Evolutionary conservation across 1,140 invertebrate genomes (phyloP).

Genomic region (Oryctes rhinoceros): DNA sequence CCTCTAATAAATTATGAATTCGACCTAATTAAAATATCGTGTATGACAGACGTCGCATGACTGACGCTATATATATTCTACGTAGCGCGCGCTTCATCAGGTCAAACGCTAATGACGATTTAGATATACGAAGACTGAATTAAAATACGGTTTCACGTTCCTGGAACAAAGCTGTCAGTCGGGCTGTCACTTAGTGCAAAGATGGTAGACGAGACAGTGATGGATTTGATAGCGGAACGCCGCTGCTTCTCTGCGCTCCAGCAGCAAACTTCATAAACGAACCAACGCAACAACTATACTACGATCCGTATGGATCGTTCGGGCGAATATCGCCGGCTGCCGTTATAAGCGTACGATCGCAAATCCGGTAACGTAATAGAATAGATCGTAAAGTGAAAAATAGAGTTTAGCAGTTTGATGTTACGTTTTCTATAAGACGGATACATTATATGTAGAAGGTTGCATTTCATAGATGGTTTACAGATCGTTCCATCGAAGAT

Average conservation of each 20-base stretch:
- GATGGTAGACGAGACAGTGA: conserved; percentile 57
- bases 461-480: no score
- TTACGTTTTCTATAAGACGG: no score
- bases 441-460: no score
- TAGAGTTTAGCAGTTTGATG: not conserved
- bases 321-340: not conserved
- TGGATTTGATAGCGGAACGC: conserved; percentile 43
- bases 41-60: conserved; percentile 13
- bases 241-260: conserved; percentile 47
- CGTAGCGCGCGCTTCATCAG: conserved; percentile 4
- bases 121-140: conserved; percentile 47
- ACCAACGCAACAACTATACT: not conserved
- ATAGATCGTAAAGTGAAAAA: not conserved
- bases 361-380: not conserved
- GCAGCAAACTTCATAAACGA: conserved; percentile 7
- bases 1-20: conserved; percentile 5
- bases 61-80: not conserved
- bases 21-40: conserved; percentile 23
- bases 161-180: conserved; percentile 56
- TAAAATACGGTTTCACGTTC: conserved; percentile 54
- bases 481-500: no score
- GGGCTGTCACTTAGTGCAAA: conserved; percentile 55
- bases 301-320: not conserved
- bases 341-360: not conserved
- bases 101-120: conserved; percentile 41